Evolutionary conservation across 2,888 invertebrate species (phyloP).

Genomic region (Cantharis flavilabris): DNA sequence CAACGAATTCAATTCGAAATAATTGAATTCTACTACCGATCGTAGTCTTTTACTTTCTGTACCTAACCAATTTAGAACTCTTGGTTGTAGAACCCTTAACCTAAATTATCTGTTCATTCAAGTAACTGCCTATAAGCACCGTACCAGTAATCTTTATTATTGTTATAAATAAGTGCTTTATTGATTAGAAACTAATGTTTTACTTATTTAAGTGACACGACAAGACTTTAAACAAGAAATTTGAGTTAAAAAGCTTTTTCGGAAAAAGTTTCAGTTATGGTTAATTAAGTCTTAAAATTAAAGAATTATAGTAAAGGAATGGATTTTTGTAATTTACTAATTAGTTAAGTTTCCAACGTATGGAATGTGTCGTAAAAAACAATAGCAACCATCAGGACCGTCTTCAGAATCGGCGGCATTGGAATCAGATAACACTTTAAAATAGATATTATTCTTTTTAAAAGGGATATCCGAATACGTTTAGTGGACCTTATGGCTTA

Average conservation of each 20-base stretch:
- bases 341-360: too few species aligned
- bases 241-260: not conserved
- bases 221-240: not conserved
- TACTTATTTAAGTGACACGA: not conserved
- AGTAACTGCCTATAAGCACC: not conserved
- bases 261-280: not conserved
- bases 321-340: too few species aligned
- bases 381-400: too few species aligned
- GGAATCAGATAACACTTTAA: not conserved
- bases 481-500: not conserved
- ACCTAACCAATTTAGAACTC: not conserved
- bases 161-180: not conserved
- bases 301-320: too few species aligned
- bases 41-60: not conserved
- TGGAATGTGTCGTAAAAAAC: too few species aligned
- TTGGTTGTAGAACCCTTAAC: slow-evolving; percentile 2
- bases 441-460: not conserved
- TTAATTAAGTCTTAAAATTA: not conserved
- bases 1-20: not conserved
- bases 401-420: too few species aligned
- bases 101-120: slow-evolving; percentile 2
- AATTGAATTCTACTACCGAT: not conserved
- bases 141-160: not conserved
- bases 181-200: not conserved
- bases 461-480: not conserved